phyloP scores from a whole-genome alignment of 2,113 vertebrate species.

The Poeciliopsis occidentalis region DNA sequence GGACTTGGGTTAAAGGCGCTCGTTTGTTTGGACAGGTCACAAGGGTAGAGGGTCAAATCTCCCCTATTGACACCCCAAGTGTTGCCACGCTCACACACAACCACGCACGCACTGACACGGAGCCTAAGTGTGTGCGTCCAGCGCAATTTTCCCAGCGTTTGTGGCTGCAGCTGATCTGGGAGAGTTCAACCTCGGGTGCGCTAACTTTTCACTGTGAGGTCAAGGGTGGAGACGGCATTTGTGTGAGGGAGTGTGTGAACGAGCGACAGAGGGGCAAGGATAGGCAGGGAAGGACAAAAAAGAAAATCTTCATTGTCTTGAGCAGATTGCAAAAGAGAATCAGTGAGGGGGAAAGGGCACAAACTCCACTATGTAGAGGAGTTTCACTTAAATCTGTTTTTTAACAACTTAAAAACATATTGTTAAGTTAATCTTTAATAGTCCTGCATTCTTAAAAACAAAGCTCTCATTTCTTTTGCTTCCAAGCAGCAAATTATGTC shows the following conservation, averaged over 20 bases:
- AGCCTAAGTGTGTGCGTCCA: conserved; percentile 43
- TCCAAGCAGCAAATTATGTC: not conserved
- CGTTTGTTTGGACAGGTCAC: conserved; percentile 72
- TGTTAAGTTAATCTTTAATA: not conserved
- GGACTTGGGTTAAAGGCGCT: conserved; percentile 46
- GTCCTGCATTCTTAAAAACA: not conserved
- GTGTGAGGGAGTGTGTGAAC: conserved; percentile 57
- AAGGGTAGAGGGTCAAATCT: conserved; percentile 69
- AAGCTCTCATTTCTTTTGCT: not conserved
- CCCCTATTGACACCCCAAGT: conserved; percentile 68
- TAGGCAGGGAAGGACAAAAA: conserved; percentile 32
- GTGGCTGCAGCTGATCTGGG: conserved; percentile 62
- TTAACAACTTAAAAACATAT: conserved; percentile 1
- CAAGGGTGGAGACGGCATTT: conserved; percentile 73
- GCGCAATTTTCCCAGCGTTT: conserved; percentile 84
- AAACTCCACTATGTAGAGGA: not conserved
- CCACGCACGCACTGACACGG: conserved; percentile 22
- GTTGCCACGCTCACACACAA: conserved; percentile 68
- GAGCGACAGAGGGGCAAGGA: conserved; percentile 31
- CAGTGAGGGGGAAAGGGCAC: not conserved
- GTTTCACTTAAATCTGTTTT: not conserved
- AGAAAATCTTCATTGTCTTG: conserved; percentile 52
- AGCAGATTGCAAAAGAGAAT: conserved; percentile 40
- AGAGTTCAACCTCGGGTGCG: conserved; percentile 76
- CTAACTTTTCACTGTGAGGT: conserved; percentile 82